A percentile compares a stretch with the other conserved stretches of the same genome.
Conservation (phyloP, 2,888 invertebrate species). For the Brassicogethes aeneus region DNA sequence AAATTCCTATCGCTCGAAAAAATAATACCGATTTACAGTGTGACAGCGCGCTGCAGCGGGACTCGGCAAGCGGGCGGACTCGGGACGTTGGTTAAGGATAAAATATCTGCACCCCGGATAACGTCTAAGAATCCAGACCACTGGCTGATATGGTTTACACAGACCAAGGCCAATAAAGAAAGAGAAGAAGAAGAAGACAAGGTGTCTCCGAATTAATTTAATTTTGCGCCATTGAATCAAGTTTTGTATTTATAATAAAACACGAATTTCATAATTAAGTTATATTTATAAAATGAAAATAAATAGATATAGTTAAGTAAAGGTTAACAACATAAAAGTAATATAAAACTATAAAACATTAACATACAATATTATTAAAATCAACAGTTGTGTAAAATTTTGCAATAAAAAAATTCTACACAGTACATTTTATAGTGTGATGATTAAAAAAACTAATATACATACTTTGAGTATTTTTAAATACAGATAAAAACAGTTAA, state of each 20-base stretch:
- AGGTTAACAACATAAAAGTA: conserved; percentile 3
- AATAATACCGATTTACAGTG: too few relatives aligned
- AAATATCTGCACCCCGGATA: too few relatives aligned
- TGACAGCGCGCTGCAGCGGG: too few relatives aligned
- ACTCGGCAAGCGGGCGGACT: too few relatives aligned
- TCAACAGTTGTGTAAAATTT: not conserved
- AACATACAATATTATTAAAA: not conserved
- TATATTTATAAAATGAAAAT: conserved; percentile 23
- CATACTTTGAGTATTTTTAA: not conserved
- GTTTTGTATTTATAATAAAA: conserved; percentile 4
- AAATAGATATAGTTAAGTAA: conserved; percentile 13
- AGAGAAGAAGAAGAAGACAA: too few relatives aligned
- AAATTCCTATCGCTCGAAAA: too few relatives aligned
- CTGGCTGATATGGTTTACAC: too few relatives aligned
- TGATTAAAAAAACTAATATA: not conserved
- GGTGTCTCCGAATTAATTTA: too few relatives aligned
- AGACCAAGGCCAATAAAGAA: too few relatives aligned
- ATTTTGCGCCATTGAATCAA: too few relatives aligned
- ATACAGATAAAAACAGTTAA: not conserved
- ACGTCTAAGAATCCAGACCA: too few relatives aligned
- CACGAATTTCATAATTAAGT: conserved; percentile 6
- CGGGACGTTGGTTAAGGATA: too few relatives aligned
- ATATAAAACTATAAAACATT: conserved; percentile 2
- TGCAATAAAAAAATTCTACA: not conserved
- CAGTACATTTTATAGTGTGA: not conserved